phyloP scores from a whole-genome alignment of 2,888 invertebrate species.

The Drosophila leonis region DNA sequence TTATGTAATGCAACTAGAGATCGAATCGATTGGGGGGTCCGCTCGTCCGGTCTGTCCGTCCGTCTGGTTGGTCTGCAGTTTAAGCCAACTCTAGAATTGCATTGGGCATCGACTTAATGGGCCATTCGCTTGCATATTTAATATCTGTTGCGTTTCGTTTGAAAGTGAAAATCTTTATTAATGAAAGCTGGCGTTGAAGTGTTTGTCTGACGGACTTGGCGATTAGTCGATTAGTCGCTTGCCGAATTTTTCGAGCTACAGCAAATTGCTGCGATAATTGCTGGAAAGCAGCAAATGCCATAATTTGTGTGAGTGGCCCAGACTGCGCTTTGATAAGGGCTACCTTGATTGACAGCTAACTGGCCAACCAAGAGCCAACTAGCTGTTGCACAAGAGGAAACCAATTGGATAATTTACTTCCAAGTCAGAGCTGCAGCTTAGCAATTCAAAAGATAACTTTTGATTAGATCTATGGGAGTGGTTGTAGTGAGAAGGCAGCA shows the following conservation, averaged over 20 bases:
- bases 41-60: background rate
- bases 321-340: constrained; percentile 50
- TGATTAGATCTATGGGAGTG: background rate
- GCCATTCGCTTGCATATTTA: constrained; percentile 45
- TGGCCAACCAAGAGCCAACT: constrained; percentile 6
- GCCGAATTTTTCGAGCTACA: constrained; percentile 40
- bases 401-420: constrained; percentile 46
- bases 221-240: constrained; percentile 65
- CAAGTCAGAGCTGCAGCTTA: background rate
- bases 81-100: constrained; percentile 58
- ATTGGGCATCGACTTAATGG: constrained; percentile 54
- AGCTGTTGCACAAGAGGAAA: constrained; percentile 63
- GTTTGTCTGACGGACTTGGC: constrained; percentile 50
- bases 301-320: constrained; percentile 61
- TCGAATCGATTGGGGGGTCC: constrained; percentile 6
- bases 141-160: constrained; percentile 1
- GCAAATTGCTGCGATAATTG: constrained; percentile 63
- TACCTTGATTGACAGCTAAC: constrained; percentile 20
- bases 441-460: background rate
- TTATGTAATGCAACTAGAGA: constrained; percentile 54
- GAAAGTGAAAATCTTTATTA: constrained; percentile 71
- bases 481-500: background rate
- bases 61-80: background rate
- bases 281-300: constrained; percentile 72
- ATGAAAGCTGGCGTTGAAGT: constrained; percentile 64